These are phyloP conservation scores for Corynorhinus townsendii DNA, from an alignment of 2,113 vertebrate genomes.

Conservation along the genomic window DNA sequence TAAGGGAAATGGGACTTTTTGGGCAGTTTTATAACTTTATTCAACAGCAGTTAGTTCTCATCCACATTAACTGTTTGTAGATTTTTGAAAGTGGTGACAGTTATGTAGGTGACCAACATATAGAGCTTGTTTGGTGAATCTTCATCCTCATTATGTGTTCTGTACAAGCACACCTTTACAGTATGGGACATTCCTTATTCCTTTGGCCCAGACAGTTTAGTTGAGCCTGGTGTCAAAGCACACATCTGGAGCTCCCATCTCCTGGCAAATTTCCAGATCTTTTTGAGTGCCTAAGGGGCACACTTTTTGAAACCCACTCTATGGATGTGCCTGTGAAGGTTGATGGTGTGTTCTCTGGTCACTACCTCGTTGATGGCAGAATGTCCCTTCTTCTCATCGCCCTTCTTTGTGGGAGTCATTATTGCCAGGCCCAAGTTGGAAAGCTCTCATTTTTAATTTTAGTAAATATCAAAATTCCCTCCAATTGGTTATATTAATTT, in stretches of 20 bases:
- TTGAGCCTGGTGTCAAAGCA: neutral
- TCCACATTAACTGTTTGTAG: neutral
- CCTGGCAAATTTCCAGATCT: neutral
- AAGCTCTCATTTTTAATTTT: neutral
- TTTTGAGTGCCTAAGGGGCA: neutral
- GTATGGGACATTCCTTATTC: neutral
- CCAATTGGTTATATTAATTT: neutral
- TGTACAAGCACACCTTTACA: neutral
- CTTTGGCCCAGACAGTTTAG: neutral
- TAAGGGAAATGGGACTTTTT: too few species aligned
- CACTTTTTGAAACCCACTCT: neutral
- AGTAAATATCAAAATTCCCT: neutral
- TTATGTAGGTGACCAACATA: neutral
- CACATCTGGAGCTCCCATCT: neutral
- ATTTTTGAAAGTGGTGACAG: neutral
- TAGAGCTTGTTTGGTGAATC: neutral
- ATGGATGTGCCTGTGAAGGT: neutral
- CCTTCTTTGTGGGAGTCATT: neutral
- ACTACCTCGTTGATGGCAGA: neutral
- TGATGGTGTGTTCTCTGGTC: neutral
- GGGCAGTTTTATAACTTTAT: neutral
- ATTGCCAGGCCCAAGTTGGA: neutral
- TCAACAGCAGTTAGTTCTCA: neutral
- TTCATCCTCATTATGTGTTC: neutral
- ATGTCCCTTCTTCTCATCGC: neutral